Evolutionary conservation across 2,888 invertebrate genomes (phyloP).

Genomic region (Marronus borbonicus): DNA sequence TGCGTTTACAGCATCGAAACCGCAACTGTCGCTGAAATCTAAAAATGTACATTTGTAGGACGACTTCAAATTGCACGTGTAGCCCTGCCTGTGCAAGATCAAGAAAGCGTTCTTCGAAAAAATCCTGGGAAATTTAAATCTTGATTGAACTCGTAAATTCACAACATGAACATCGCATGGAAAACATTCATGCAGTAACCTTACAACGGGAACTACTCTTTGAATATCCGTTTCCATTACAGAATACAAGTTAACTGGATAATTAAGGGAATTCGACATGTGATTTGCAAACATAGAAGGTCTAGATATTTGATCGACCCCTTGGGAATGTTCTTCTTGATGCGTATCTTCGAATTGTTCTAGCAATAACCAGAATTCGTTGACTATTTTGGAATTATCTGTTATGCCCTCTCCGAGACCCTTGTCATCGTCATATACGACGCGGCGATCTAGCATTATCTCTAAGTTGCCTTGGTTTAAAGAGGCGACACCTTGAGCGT

Average conservation of each 20-base stretch:
- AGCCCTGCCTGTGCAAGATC: slow-evolving; percentile 34
- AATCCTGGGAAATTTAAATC: background rate
- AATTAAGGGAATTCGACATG: slow-evolving; percentile 39
- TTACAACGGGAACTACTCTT: background rate
- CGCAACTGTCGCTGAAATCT: background rate
- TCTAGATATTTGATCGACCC: slow-evolving; percentile 9
- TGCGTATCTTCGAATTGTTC: slow-evolving; percentile 11
- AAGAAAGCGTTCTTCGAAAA: slow-evolving; percentile 43
- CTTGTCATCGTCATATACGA: slow-evolving; percentile 5
- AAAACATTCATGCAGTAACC: slow-evolving; percentile 19
- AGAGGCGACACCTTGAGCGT: slow-evolving; percentile 39
- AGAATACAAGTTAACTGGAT: slow-evolving; percentile 30
- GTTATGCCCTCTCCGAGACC: slow-evolving; percentile 31
- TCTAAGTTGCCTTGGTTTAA: slow-evolving; percentile 18
- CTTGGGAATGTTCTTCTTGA: background rate
- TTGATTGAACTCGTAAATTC: slow-evolving; percentile 22
- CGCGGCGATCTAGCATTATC: slow-evolving; percentile 39
- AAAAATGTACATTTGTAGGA: slow-evolving; percentile 12
- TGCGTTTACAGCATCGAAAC: slow-evolving; percentile 11
- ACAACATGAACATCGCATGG: slow-evolving; percentile 40
- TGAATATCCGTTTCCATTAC: background rate
- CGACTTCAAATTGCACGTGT: slow-evolving; percentile 18
- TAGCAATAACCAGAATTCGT: slow-evolving; percentile 31
- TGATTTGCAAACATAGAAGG: slow-evolving; percentile 26
- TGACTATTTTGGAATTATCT: slow-evolving; percentile 25